phyloP scores from a whole-genome alignment of 2,113 vertebrate genomes.

The Mormyrus lacerda region DNA sequence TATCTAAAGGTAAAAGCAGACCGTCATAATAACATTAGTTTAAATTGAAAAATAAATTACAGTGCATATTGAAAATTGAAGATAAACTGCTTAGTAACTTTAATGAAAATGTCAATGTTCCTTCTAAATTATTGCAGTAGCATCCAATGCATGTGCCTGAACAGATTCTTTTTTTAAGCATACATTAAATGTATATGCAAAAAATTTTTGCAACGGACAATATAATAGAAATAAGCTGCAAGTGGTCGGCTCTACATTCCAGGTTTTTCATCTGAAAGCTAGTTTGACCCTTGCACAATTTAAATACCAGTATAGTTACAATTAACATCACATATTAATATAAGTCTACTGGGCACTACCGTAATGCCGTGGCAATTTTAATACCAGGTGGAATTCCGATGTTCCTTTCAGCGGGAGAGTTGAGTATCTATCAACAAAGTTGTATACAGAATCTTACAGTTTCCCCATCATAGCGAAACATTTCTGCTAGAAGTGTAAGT shows the following conservation, averaged over 20 bases:
- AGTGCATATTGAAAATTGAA: neutral
- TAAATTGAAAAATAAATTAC: neutral
- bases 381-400: neutral
- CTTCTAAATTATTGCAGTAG: neutral
- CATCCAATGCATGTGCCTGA: neutral
- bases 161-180: neutral
- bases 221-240: neutral
- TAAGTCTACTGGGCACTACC: neutral
- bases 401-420: neutral
- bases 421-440: neutral
- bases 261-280: neutral
- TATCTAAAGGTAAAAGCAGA: neutral
- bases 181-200: neutral
- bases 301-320: neutral
- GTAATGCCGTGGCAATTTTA: neutral
- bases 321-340: neutral
- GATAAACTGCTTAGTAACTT: neutral
- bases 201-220: neutral
- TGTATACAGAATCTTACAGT: neutral
- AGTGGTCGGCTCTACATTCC: neutral
- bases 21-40: neutral
- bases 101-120: neutral
- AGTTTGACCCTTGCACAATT: neutral
- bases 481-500: neutral
- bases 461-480: neutral